Evolutionary conservation across 2,888 invertebrate species (phyloP).

Genomic region (Euspilapteryx auroguttella): DNA sequence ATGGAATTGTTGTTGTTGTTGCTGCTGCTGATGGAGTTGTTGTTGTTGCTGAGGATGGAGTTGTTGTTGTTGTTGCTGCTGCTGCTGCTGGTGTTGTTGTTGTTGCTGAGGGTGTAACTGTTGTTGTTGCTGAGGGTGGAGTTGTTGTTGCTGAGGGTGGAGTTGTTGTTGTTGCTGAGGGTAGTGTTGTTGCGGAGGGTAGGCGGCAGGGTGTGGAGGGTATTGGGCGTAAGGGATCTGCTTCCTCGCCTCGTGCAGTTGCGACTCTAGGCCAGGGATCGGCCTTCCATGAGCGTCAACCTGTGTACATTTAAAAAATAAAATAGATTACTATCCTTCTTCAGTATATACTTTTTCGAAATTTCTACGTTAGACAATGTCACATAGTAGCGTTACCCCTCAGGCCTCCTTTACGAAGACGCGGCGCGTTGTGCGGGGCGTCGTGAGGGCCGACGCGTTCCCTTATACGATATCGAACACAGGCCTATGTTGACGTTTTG

Average conservation of each 20-base stretch:
- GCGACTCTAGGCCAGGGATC: constrained; percentile 37
- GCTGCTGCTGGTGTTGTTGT: constrained; percentile 4
- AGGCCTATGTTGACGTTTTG: too few relatives aligned
- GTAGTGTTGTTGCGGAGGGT: constrained; percentile 9
- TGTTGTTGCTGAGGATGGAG: neutral
- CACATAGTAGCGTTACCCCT: too few relatives aligned
- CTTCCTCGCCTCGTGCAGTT: constrained; percentile 37
- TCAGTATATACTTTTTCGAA: too few relatives aligned
- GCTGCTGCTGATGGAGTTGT: too few relatives aligned
- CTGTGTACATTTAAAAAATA: constrained; percentile 12
- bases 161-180: constrained; percentile 14
- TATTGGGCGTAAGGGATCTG: too few relatives aligned
- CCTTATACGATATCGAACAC: too few relatives aligned
- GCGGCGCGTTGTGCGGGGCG: too few relatives aligned
- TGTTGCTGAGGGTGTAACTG: constrained; percentile 9
- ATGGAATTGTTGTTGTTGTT: too few relatives aligned
- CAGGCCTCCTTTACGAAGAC: too few relatives aligned
- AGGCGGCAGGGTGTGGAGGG: constrained; percentile 16
- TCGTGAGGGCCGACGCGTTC: too few relatives aligned
- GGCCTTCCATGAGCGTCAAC: constrained; percentile 41
- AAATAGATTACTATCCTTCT: too few relatives aligned
- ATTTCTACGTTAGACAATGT: too few relatives aligned
- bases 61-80: neutral
- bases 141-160: constrained; percentile 17
- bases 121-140: constrained; percentile 18